A percentile compares a stretch with the other conserved stretches of the same genome.
Conservation (phyloP, 2,113 vertebrate genomes). For the Strix uralensis region DNA sequence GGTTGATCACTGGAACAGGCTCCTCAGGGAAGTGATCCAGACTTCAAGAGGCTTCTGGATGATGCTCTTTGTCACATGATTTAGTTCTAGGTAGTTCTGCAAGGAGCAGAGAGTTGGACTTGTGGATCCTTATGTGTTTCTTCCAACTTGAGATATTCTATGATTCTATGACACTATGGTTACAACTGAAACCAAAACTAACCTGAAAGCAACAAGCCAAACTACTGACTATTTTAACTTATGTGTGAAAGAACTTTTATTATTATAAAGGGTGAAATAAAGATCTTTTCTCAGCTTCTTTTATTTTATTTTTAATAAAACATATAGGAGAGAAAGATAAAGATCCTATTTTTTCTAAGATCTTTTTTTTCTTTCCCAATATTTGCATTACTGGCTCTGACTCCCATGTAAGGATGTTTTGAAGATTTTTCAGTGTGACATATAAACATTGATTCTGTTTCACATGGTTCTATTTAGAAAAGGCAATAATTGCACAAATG, state of each 20-base stretch:
- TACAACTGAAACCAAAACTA: neutral
- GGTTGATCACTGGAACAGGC: rapidly evolving
- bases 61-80: neutral
- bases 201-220: neutral
- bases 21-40: neutral
- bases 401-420: neutral
- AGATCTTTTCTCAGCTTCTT: neutral
- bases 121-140: neutral
- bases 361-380: neutral
- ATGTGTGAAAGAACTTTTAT: rapidly evolving
- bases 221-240: neutral
- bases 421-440: neutral
- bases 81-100: neutral
- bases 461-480: neutral
- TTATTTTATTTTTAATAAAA: neutral
- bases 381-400: neutral
- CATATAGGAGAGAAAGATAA: neutral
- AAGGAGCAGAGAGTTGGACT: neutral
- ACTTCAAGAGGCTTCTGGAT: neutral
- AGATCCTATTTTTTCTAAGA: neutral
- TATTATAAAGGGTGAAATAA: neutral
- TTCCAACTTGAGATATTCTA: neutral
- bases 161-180: neutral
- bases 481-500: neutral
- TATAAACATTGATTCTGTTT: neutral